Base-by-base conservation (phyloP, 92 coral and sea anemone genomes). In the Chrysogorgia sp. region DNA sequence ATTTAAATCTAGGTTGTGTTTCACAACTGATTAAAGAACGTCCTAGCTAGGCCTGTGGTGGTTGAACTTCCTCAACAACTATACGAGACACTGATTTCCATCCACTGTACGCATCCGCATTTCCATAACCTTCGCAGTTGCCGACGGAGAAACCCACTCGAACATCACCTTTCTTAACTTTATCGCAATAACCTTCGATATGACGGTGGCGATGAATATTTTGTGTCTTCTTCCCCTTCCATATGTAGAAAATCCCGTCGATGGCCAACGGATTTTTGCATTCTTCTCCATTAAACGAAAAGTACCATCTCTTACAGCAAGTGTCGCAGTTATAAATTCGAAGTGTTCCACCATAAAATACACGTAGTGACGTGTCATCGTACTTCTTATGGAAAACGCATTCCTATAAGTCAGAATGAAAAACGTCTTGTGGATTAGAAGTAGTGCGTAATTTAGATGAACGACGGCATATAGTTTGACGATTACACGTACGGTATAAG, bases 141-240 rank as follows among this genome's bases (percentile, higher is more conserved):
- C 77, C 77, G 6, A 71, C 63, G 62, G 40, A 52, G 47, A 71
- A 71, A 3, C 77, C 76, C 23, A 69, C 76, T 37, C 40, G 41
- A 14, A 45, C 59, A 10, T 28, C 34, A 22, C 76, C 76, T 49
- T 69, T 69, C 3, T 13, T 59, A 21, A 69, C 48, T 32, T 48
- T 48, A 40, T 69, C 1, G 24, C 76, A 69, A 12, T 2, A 69
- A 6, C 76, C 76, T 69, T 69, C 76, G 47, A 69, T 69, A 13
- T 69, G 77, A 40, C 77, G 77, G 29, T 71, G 77, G 50, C 77
- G 77, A 31, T 7, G 77, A 34, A 48, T 47, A 48, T 71, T 71
- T 30, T 33, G 43, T 12, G 45, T 23, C 1, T 23, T 28, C 15
- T 14, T 45, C 15, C 76, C 76, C 6, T 53, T 19, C 57, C n/a